These are phyloP conservation scores for Nebria salina DNA, from an alignment of 2,888 invertebrate genomes.

Conservation along the genomic window DNA sequence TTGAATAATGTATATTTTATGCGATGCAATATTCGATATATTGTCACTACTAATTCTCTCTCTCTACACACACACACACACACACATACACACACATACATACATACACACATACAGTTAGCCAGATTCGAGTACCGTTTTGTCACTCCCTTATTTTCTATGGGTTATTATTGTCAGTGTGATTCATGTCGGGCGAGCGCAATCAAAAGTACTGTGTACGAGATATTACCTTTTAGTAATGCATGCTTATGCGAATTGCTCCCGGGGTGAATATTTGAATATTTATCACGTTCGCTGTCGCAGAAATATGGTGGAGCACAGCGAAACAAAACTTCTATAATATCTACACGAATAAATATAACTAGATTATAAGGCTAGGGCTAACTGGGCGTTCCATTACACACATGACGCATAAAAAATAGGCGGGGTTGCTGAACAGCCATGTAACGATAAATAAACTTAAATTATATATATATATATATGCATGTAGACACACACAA, in stretches of 20 bases:
- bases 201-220: conserved; percentile 1
- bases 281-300: conserved; percentile 38
- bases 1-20: background rate
- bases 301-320: conserved; percentile 29
- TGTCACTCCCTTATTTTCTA: background rate
- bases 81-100: too few species aligned
- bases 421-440: background rate
- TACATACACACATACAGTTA: background rate
- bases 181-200: background rate
- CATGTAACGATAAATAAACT: background rate
- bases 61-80: background rate
- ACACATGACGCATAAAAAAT: background rate
- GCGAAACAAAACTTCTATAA: conserved; percentile 31
- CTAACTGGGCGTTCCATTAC: background rate
- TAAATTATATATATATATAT: background rate
- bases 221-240: conserved; percentile 1
- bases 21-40: background rate
- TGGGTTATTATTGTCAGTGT: background rate
- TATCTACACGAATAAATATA: background rate
- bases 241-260: conserved; percentile 6
- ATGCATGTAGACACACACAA: too few species aligned
- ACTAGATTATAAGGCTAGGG: background rate
- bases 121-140: background rate
- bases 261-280: conserved; percentile 39
- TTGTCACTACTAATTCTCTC: background rate